phyloP scores from a whole-genome alignment of 2,113 vertebrate species.

The Narcine bancroftii region DNA sequence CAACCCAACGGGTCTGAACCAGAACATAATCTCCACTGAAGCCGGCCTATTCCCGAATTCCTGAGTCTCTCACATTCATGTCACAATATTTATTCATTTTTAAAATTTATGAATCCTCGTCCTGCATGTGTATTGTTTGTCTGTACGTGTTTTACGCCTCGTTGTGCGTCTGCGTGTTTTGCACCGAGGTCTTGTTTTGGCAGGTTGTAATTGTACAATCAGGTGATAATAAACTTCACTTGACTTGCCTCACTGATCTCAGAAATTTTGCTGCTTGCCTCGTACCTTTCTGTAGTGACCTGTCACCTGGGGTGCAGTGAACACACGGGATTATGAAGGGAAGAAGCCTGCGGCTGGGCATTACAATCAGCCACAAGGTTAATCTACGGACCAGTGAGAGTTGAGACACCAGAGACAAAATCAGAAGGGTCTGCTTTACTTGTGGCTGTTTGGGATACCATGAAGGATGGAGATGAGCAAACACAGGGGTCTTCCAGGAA shows the following conservation, averaged over 20 bases:
- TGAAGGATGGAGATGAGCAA: neutral
- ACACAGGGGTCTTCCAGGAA: neutral
- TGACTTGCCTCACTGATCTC: neutral
- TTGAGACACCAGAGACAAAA: neutral
- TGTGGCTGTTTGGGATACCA: conserved; percentile 3
- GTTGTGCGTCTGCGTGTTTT: no score
- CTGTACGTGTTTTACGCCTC: no score
- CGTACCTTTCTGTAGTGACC: neutral
- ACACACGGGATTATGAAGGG: neutral
- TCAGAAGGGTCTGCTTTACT: neutral
- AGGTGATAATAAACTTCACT: no score
- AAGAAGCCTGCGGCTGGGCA: neutral
- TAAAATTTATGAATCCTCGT: no score
- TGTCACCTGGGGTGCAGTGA: neutral
- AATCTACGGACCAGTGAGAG: neutral
- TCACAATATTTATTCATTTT: no score
- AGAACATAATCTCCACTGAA: neutral
- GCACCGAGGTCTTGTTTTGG: no score
- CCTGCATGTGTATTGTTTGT: no score
- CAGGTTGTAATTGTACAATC: no score
- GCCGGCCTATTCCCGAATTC: no score
- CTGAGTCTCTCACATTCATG: no score
- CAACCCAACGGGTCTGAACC: neutral
- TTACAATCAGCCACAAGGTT: neutral
- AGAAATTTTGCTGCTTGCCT: neutral